Evolutionary conservation across 2,113 vertebrate species (phyloP).

Genomic region (Chloropsis hardwickii): DNA sequence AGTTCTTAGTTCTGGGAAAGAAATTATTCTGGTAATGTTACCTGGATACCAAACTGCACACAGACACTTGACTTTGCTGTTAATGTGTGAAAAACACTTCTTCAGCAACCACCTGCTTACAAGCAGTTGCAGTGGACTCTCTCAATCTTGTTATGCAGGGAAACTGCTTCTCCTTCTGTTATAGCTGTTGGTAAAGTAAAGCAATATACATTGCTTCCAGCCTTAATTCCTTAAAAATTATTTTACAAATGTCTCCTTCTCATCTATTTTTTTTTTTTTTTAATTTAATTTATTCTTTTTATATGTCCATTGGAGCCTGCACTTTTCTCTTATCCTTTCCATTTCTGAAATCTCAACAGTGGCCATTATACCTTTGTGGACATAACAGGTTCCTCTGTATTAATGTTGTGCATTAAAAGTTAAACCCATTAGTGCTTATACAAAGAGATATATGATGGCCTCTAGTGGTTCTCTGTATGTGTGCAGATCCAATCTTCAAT

Average conservation of each 20-base stretch:
- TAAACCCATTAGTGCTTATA: not conserved
- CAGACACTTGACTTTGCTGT: not conserved
- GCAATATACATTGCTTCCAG: not conserved
- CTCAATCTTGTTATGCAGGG: not conserved
- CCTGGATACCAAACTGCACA: not conserved
- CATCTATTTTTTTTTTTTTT: not conserved
- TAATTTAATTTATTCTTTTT: not conserved
- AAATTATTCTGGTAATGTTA: not conserved
- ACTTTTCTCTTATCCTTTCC: not conserved
- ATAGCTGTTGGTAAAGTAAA: not conserved
- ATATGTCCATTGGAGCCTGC: not conserved
- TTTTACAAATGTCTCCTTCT: not conserved
- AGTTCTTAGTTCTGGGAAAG: not conserved
- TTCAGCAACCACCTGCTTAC: not conserved
- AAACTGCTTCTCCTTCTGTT: not conserved
- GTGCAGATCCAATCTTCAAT: not conserved
- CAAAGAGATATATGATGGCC: conserved; percentile 26
- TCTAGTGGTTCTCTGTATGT: conserved; percentile 35
- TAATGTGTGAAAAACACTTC: not conserved
- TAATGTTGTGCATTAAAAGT: not conserved
- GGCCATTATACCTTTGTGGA: not conserved
- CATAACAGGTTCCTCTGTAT: not conserved
- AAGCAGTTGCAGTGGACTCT: not conserved
- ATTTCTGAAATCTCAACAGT: not conserved
- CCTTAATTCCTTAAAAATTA: not conserved